Evolutionary conservation across 2,797 vertebrate species (phyloP), one percentile per base, ranked within the genome.

Genomic region (Sebastes matsubarae): DNA sequence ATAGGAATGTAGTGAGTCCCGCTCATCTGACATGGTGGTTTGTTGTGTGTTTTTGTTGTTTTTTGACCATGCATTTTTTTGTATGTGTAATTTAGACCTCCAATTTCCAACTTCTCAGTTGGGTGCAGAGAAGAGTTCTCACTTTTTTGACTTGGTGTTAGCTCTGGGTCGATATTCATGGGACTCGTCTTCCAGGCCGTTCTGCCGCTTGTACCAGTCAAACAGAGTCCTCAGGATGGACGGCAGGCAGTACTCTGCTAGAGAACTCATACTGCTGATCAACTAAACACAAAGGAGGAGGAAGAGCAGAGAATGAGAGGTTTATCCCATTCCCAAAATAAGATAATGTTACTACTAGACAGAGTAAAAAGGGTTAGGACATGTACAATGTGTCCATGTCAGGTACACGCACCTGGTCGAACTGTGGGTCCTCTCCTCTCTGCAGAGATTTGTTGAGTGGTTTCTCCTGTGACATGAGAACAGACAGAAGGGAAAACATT

Each of bases 201-300:
- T 99, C 92, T 99, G 99, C 75, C 98, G 96, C 93, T 99, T 99
- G 92, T 99, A 99, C 99, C 98, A 99, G 91, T 99, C 98, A 82
- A 99, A 99, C 78, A 99, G 94, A 14, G 98, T 99, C 68, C 97
- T 97, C 73, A 99, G 95, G 83, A 99, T 98, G 57, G 99, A 99
- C 4, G 98, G 99, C 22, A 99, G 95, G 90, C 98, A 99, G 91
- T 99, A 99, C 87, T 99, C 99, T 25, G 98, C 97, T 68, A 99
- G 96, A 16, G 99, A 99, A 87, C 99, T 99, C 98, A 99, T 99
- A 36, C 97, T 97, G 95, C 95, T 99, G 94, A 99, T 99, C 94
- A 99, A 92, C 99, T 99, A 92, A 87, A 80, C 8, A 32, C 20
- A 46, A 4, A 27, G 4, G 12, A 38, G 34, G 6, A 46, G 54